Base-by-base conservation (phyloP, 2,888 invertebrate genomes). In the Amblyjoppa proteus region DNA sequence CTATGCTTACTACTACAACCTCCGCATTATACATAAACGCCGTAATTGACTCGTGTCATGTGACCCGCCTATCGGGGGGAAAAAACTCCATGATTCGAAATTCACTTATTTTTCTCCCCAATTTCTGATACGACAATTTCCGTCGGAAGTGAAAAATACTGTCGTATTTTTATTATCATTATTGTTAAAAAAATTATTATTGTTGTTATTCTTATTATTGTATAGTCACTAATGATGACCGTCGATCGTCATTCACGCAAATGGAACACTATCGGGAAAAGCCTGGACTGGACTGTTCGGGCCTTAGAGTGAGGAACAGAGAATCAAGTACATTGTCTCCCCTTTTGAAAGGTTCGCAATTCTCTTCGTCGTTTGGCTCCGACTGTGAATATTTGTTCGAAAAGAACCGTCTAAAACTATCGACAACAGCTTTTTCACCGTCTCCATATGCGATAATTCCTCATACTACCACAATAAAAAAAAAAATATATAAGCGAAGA, bases 1-100 rank as follows among this genome's bases (percentile, higher is more conserved):
- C 69, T 58, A 77, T 31, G 70, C 80, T 80, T 75, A 80, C 56
- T 76, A 71, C 64, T 76, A 71, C 70, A 34, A 16, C 61, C 31
- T 13, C 25, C 80, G 61, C 45, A 80, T 73, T 77, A 68, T 84
- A 75, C 77, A 74, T 45, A 45, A 28, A 61, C 34, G 20, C 16
- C 45, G n/a, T 68, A 64, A 64, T 64, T 64, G 31, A 64, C 34
- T 31, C 31, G 28, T 34, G 31, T 31, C 34, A 34, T 16, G n/a
- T 13, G 45, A 45, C 34, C 61, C 16, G n/a, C 16, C 16, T 64
- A 45, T 31, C 34, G 16, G 28, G 7, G 34, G 6, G 34, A 34
- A 56, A 58, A 58, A 28, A 58, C 28, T 28, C 28, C 28, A 28
- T 25, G 58, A 58, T 58, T 13, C 58, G 58, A 58, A 25, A 58